Evolutionary conservation across 1,140 invertebrate genomes (phyloP).

Genomic region (Cyphomyrmex costatus): DNA sequence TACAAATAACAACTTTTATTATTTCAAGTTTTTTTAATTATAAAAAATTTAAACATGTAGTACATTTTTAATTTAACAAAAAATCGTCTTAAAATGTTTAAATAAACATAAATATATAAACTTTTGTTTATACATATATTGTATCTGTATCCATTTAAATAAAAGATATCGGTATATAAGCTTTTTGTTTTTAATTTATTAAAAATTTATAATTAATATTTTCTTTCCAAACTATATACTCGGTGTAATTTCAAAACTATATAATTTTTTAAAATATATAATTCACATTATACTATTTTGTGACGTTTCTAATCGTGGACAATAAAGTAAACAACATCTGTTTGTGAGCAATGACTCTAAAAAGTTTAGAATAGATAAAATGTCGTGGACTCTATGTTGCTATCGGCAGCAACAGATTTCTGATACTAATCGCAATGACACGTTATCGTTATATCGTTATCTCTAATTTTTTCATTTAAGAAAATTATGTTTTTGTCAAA

Average conservation of each 20-base stretch:
- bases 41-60: not conserved
- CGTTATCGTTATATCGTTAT: not conserved
- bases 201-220: too few species aligned
- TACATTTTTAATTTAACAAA: not conserved
- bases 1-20: not conserved
- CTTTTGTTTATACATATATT: too few species aligned
- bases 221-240: too few species aligned
- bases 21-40: not conserved
- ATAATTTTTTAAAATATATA: too few species aligned
- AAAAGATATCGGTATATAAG: too few species aligned
- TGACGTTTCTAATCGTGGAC: not conserved
- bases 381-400: not conserved
- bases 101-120: not conserved
- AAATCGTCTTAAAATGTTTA: not conserved
- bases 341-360: not conserved
- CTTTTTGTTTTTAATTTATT: too few species aligned
- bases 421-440: not conserved
- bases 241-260: too few species aligned
- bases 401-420: constrained; percentile 19
- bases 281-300: too few species aligned
- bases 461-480: not conserved
- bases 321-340: not conserved
- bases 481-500: not conserved
- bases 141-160: too few species aligned
- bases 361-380: constrained; percentile 15